Evolutionary conservation across 2,113 vertebrate genomes (phyloP).

Genomic region (Xerus inauris): DNA sequence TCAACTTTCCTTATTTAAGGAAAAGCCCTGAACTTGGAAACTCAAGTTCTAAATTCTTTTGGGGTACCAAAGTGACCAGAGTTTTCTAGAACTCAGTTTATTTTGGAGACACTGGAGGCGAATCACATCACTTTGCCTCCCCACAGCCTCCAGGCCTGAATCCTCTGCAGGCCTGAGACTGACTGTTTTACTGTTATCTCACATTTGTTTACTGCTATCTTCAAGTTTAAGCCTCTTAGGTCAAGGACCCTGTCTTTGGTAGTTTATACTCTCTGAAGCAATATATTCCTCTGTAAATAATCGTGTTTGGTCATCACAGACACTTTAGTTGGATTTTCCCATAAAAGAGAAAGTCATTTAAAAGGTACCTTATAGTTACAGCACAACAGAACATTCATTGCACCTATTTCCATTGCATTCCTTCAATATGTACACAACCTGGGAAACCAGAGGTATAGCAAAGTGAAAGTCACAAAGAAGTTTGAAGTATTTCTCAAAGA

Average conservation of each 20-base stretch:
- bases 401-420: background rate
- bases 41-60: background rate
- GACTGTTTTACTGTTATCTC: constrained; percentile 62
- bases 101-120: background rate
- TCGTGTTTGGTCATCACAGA: constrained; percentile 53
- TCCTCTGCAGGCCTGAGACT: background rate
- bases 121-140: background rate
- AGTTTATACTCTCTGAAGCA: constrained; percentile 68
- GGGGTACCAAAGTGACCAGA: background rate
- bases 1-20: background rate
- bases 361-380: constrained; percentile 29
- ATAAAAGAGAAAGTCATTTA: constrained; percentile 66
- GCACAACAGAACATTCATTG: background rate
- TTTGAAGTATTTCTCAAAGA: constrained; percentile 7
- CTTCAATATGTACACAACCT: background rate
- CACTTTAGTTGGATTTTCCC: constrained; percentile 53
- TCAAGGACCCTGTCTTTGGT: constrained; percentile 66
- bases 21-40: background rate
- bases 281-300: constrained; percentile 71
- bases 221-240: constrained; percentile 70
- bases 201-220: constrained; percentile 65
- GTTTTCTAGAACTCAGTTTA: constrained; percentile 27
- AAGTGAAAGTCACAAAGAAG: background rate
- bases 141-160: background rate
- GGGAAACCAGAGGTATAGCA: background rate